Evolutionary conservation across 2,888 invertebrate genomes (phyloP).

Genomic region (Erannis defoliaria): DNA sequence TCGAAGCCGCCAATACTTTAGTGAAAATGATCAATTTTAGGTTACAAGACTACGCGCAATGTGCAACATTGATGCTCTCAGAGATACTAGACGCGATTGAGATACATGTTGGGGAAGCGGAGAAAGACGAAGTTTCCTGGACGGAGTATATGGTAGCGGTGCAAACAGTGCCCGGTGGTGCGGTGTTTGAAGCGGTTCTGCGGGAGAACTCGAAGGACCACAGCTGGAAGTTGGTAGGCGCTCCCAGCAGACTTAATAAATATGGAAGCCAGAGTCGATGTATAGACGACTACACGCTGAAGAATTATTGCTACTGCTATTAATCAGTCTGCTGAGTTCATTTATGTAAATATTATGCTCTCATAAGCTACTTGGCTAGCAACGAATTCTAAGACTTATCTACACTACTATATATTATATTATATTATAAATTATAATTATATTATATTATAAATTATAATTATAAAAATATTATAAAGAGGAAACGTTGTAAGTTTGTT

Average conservation of each 20-base stretch:
- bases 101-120: slow-evolving; percentile 77
- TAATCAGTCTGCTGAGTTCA: not conserved
- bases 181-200: slow-evolving; percentile 93
- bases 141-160: slow-evolving; percentile 88
- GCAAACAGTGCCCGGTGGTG: slow-evolving; percentile 89
- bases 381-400: too few relatives aligned
- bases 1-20: slow-evolving; percentile 87
- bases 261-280: slow-evolving; percentile 93
- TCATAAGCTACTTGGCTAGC: too few relatives aligned
- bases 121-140: slow-evolving; percentile 71
- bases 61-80: slow-evolving; percentile 88
- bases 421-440: too few relatives aligned
- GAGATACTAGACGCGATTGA: slow-evolving; percentile 89
- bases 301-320: slow-evolving; percentile 91
- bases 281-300: slow-evolving; percentile 90
- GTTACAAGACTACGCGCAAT: slow-evolving; percentile 87
- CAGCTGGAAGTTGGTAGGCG: slow-evolving; percentile 88
- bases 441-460: too few relatives aligned
- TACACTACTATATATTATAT: too few relatives aligned
- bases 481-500: too few relatives aligned
- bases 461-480: too few relatives aligned
- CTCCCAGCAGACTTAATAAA: slow-evolving; percentile 91
- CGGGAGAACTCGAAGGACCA: slow-evolving; percentile 52
- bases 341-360: too few relatives aligned
- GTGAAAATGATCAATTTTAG: slow-evolving; percentile 89